Percentiles rank a stretch among this genome's conserved stretches.
Evolutionary conservation across 2,888 invertebrate genomes (phyloP).

Genomic region (Diploptera punctata): DNA sequence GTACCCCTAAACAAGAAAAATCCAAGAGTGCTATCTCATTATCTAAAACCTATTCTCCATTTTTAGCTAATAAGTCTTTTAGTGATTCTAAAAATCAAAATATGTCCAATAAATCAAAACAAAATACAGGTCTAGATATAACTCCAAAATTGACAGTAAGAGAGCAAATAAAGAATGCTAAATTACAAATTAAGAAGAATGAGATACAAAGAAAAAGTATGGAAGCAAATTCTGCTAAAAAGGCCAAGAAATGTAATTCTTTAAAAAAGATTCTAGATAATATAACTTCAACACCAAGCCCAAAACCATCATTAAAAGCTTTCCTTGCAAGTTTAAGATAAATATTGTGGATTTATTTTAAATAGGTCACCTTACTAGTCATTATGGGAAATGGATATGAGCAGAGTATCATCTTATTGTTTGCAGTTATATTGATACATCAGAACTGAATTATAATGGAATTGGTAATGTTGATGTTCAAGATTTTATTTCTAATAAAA

Average conservation of each 20-base stretch:
- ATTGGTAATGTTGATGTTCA: too few species aligned
- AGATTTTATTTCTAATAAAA: too few species aligned
- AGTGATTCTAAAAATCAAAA: neutral
- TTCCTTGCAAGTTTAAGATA: constrained; percentile 16
- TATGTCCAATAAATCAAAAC: neutral
- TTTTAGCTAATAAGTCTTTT: neutral
- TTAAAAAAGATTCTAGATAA: constrained; percentile 14
- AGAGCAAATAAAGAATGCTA: neutral
- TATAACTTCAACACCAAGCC: neutral
- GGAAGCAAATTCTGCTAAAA: neutral
- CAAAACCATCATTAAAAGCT: constrained; percentile 30
- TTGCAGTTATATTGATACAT: too few species aligned
- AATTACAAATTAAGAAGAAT: neutral
- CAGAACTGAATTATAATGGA: too few species aligned
- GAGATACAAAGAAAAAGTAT: neutral
- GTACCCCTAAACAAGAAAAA: neutral
- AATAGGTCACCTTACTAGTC: constrained; percentile 9
- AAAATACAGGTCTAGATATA: neutral
- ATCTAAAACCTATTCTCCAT: too few species aligned
- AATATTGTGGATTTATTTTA: neutral
- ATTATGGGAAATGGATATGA: neutral
- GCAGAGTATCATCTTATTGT: too few species aligned
- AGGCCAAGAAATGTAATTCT: constrained; percentile 15
- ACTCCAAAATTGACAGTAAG: constrained; percentile 7
- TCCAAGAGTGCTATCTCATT: too few species aligned